These are phyloP conservation scores for Calyptomena viridis DNA, from an alignment of 2,113 vertebrate genomes.

Conservation along the genomic window DNA sequence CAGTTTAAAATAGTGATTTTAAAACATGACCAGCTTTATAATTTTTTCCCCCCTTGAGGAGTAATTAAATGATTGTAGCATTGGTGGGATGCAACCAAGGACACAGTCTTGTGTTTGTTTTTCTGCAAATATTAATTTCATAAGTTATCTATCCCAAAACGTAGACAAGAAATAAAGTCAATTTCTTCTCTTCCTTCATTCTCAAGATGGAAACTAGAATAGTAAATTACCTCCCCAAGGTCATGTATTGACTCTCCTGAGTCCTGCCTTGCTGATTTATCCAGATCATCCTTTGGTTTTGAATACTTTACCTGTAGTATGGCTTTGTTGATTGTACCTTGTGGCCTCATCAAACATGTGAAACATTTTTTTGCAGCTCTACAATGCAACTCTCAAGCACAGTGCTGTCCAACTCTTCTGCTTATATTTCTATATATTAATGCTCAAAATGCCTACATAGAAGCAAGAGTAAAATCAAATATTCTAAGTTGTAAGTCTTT, in stretches of 20 bases:
- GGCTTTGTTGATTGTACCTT: not conserved
- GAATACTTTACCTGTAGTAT: not conserved
- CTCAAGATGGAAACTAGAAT: not conserved
- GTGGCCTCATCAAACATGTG: not conserved
- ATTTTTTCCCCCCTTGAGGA: not conserved
- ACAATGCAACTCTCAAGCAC: not conserved
- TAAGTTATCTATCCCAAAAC: not conserved
- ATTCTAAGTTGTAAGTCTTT: not conserved
- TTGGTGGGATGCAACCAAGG: not conserved
- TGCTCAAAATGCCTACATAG: not conserved
- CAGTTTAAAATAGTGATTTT: not conserved
- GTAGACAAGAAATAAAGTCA: not conserved
- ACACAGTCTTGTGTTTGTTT: not conserved
- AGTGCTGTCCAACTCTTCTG: not conserved
- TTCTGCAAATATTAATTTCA: not conserved
- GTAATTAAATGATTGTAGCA: not conserved
- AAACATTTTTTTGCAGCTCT: fast-evolving
- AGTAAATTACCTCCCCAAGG: not conserved
- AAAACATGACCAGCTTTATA: not conserved
- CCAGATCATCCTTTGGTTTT: not conserved
- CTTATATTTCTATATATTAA: not conserved
- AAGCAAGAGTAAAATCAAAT: not conserved
- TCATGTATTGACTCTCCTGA: not conserved
- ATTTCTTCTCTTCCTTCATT: not conserved
- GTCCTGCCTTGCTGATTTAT: not conserved